Conservation (phyloP, 2,113 vertebrate species). For the Bubo blakistoni region DNA sequence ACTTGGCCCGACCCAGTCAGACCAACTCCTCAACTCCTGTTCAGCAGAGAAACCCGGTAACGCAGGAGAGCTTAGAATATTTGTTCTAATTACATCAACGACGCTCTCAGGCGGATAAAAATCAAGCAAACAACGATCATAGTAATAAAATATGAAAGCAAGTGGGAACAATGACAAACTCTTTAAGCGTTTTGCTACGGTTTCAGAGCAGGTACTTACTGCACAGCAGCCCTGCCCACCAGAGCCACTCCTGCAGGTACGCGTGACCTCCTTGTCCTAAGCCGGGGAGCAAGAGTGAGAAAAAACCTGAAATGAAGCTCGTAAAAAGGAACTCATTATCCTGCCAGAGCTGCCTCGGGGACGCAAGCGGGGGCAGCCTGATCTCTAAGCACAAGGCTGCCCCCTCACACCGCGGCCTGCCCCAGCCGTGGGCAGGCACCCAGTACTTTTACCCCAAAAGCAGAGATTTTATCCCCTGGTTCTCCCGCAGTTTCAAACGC, state of each 20-base stretch:
- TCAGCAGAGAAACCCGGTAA: not conserved
- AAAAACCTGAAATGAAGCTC: not conserved
- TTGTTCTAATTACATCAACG: not conserved
- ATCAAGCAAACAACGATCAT: not conserved
- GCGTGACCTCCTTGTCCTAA: conserved; percentile 83
- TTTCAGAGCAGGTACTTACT: conserved; percentile 73
- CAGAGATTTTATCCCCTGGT: too few species aligned
- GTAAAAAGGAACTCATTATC: not conserved
- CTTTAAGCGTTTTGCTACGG: rapidly evolving
- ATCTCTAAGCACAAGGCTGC: too few species aligned
- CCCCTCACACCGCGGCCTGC: rapidly evolving
- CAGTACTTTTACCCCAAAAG: not conserved
- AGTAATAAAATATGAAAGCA: not conserved
- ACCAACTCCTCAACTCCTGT: not conserved
- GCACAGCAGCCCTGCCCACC: conserved; percentile 86
- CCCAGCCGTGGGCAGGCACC: not conserved
- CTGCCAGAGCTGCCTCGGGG: not conserved
- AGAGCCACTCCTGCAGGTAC: conserved; percentile 85
- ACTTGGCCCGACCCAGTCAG: not conserved
- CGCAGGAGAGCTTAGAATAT: not conserved
- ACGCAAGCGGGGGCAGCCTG: not conserved
- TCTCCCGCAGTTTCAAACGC: not conserved
- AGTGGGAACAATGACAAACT: not conserved
- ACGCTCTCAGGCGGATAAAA: not conserved
- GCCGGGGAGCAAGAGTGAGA: not conserved